phyloP scores from a whole-genome alignment of 2,888 invertebrate species.

The Phorcus lineatus region DNA sequence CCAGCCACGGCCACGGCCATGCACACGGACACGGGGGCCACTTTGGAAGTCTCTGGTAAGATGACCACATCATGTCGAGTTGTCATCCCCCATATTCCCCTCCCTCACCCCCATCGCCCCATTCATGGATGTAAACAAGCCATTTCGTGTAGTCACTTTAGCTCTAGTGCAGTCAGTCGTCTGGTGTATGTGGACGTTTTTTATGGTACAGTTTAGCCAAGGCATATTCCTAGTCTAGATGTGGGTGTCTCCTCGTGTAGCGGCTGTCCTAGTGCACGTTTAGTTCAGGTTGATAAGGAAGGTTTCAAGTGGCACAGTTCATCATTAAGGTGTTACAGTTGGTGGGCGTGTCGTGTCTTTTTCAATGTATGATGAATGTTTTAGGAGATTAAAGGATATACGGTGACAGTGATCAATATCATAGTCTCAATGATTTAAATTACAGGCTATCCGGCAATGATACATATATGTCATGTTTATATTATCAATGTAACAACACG shows the following conservation, averaged over 20 bases:
- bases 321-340: no score
- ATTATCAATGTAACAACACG: no score
- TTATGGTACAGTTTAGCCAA: no score
- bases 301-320: no score
- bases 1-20: constrained; percentile 30
- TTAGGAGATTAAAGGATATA: no score
- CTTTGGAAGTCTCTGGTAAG: constrained; percentile 40
- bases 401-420: no score
- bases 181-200: no score
- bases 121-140: not conserved
- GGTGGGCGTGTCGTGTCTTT: no score
- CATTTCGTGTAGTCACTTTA: not conserved
- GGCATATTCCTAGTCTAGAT: not conserved
- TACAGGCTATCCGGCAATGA: no score
- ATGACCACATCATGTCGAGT: constrained; percentile 8
- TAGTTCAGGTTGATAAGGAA: not conserved
- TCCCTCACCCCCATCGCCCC: not conserved
- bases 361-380: no score
- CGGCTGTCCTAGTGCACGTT: not conserved
- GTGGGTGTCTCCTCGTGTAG: not conserved
- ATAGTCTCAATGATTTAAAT: no score
- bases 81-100: not conserved
- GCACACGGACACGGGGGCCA: constrained; percentile 37
- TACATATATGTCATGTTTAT: no score
- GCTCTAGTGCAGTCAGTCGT: not conserved